These are phyloP conservation scores for Steinernema hermaphroditum DNA, from an alignment of 2,888 invertebrate species.

Conservation along the genomic window DNA sequence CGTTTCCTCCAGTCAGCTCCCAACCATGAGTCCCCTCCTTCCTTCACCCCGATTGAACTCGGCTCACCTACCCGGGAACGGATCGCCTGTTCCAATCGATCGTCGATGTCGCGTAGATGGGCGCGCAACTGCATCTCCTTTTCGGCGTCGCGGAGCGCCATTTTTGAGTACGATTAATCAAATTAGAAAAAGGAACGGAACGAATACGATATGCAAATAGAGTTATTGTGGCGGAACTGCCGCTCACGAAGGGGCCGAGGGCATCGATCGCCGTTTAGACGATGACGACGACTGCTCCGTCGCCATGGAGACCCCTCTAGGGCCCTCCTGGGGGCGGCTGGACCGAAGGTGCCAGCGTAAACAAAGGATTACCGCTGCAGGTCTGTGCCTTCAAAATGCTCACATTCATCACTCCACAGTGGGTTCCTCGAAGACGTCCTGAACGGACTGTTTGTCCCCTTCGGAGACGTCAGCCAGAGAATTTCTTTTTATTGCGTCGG, in stretches of 20 bases:
- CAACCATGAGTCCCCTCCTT: no score
- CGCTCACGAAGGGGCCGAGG: neutral
- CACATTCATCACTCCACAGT: neutral
- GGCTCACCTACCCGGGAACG: constrained; percentile 21
- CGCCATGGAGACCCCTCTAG: constrained; percentile 13
- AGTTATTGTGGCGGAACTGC: neutral
- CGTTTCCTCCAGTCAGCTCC: neutral
- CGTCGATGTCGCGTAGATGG: constrained; percentile 23
- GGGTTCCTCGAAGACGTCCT: no score
- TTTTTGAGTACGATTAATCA: constrained; percentile 11
- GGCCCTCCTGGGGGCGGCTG: neutral
- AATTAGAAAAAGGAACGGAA: constrained; percentile 10
- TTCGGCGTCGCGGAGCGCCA: constrained; percentile 6
- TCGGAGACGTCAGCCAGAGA: no score
- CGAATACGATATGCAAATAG: constrained; percentile 16
- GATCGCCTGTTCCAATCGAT: constrained; percentile 15
- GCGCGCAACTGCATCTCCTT: neutral
- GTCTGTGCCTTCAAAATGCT: neutral
- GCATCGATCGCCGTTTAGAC: neutral
- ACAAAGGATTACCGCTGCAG: neutral
- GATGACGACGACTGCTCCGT: neutral
- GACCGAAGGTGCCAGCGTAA: neutral
- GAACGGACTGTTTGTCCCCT: no score
- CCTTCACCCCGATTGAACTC: no score
- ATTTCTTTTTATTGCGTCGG: no score